Conservation (phyloP, 2,888 invertebrate genomes). For the Bursaphelenchus okinawaensis region DNA sequence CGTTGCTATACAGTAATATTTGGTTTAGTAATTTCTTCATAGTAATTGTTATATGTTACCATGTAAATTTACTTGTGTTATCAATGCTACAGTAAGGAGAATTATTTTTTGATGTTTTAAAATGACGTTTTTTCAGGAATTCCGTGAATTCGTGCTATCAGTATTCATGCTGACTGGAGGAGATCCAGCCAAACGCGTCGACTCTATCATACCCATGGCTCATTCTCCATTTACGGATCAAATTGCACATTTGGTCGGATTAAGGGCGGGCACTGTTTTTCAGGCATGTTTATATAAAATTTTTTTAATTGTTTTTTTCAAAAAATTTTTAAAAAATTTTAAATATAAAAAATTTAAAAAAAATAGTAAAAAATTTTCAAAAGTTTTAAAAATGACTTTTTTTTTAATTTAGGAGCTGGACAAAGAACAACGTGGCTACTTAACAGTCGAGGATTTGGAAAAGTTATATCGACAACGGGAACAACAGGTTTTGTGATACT, state of each 20-base stretch:
- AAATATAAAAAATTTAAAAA: not conserved
- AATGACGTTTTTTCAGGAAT: constrained; percentile 32
- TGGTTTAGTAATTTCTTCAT: too few relatives aligned
- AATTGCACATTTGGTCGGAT: not conserved
- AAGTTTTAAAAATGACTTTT: too few relatives aligned
- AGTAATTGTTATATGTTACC: too few relatives aligned
- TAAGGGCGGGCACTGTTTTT: not conserved
- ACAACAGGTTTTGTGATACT: constrained; percentile 6
- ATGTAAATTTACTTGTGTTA: too few relatives aligned
- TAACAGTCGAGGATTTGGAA: constrained; percentile 24
- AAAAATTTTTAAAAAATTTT: not conserved
- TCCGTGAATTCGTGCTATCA: constrained; percentile 45
- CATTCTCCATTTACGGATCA: not conserved
- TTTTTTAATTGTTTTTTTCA: not conserved
- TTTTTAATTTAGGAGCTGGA: constrained; percentile 26
- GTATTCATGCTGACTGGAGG: constrained; percentile 37
- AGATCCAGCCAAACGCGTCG: constrained; percentile 9
- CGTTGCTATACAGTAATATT: not conserved
- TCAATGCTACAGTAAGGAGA: too few relatives aligned
- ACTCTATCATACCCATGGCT: not conserved
- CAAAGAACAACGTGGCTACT: constrained; percentile 19
- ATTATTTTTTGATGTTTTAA: not conserved
- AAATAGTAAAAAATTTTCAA: not conserved
- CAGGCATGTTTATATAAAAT: not conserved
- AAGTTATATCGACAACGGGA: constrained; percentile 19